Evolutionary conservation across 2,888 invertebrate genomes (phyloP).

Genomic region (Pilophorus perplexus): DNA sequence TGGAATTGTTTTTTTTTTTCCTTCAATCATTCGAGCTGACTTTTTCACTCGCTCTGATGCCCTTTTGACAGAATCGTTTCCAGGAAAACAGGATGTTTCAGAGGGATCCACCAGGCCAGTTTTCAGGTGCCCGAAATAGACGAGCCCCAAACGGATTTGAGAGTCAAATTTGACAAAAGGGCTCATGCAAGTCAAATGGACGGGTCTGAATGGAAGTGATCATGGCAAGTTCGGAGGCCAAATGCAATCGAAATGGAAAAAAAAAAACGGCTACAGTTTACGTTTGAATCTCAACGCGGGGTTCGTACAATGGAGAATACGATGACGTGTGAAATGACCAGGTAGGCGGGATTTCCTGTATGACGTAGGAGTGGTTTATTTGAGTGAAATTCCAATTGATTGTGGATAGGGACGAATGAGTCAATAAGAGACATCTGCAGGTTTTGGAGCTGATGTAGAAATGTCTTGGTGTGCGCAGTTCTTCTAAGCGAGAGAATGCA

Average conservation of each 20-base stretch:
- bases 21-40: background rate
- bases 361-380: no score
- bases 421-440: no score
- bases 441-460: no score
- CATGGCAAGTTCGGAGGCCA: conserved; percentile 1
- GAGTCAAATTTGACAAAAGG: background rate
- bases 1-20: background rate
- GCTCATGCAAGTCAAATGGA: conserved; percentile 14
- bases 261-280: no score
- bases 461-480: no score
- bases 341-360: no score
- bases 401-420: no score
- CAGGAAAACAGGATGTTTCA: background rate
- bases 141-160: conserved; percentile 7
- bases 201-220: conserved; percentile 8
- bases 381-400: no score
- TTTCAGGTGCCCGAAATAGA: background rate
- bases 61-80: background rate
- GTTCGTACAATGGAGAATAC: no score
- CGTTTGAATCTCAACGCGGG: no score
- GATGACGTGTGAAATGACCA: no score
- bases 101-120: conserved; percentile 3
- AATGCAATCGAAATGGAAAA: background rate
- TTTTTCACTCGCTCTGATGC: background rate
- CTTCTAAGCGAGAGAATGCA: no score